Percentiles rank a stretch among this genome's conserved stretches.
These are phyloP conservation scores for Eledona agricola DNA, from an alignment of 2,888 invertebrate genomes.

Conservation along the genomic window DNA sequence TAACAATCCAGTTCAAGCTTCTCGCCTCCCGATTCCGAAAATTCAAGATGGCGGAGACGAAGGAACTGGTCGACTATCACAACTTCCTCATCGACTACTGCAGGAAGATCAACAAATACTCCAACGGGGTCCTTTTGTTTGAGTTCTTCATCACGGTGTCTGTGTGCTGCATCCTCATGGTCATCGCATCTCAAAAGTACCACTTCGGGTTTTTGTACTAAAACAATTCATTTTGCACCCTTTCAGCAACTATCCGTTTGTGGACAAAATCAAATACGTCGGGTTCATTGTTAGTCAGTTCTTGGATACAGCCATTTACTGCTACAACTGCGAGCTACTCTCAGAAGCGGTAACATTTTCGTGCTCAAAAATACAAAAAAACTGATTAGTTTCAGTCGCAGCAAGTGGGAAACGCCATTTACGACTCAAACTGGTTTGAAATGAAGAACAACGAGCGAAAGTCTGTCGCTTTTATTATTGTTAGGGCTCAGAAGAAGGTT, in stretches of 20 bases:
- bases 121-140: constrained; percentile 3
- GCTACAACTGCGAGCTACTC: constrained; percentile 12
- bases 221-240: background rate
- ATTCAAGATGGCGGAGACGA: constrained; percentile 7
- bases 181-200: constrained; percentile 7
- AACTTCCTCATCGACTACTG: constrained; percentile 12
- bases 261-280: constrained; percentile 14
- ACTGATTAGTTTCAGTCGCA: constrained; percentile 8
- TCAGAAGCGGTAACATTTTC: constrained; percentile 15
- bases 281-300: constrained; percentile 15
- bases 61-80: constrained; percentile 21
- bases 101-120: constrained; percentile 6
- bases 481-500: constrained; percentile 2
- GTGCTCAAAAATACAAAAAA: background rate
- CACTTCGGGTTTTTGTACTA: background rate
- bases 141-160: constrained; percentile 17
- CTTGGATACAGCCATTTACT: constrained; percentile 18
- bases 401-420: constrained; percentile 9
- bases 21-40: constrained; percentile 5
- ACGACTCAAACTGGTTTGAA: constrained; percentile 5
- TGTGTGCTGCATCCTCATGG: constrained; percentile 15
- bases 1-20: constrained; percentile 14
- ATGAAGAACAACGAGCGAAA: too few species aligned
- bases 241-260: constrained; percentile 12
- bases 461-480: constrained; percentile 1